phyloP scores from a whole-genome alignment of 1,140 invertebrate species.

The Lepidurus arcticus region DNA sequence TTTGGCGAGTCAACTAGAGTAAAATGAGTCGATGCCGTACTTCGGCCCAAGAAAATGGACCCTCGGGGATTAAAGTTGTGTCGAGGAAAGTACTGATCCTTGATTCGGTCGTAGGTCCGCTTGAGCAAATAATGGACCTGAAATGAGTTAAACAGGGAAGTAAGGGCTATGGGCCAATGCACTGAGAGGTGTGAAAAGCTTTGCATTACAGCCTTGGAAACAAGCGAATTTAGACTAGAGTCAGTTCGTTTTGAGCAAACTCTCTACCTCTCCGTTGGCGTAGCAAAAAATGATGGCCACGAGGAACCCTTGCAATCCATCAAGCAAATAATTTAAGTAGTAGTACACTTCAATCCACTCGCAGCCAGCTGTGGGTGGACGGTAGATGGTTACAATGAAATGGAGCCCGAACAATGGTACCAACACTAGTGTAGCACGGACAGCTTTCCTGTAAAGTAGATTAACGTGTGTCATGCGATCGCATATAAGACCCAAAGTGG shows the following conservation, averaged over 20 bases:
- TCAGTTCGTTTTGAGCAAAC: conserved; percentile 28
- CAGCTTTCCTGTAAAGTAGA: conserved; percentile 49
- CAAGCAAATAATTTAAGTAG: conserved; percentile 45
- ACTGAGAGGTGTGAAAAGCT: not conserved
- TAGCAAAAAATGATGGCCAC: conserved; percentile 53
- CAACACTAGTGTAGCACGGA: conserved; percentile 53
- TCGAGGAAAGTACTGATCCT: conserved; percentile 35
- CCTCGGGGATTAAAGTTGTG: not conserved
- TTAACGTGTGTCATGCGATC: not conserved
- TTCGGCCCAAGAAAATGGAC: conserved; percentile 32
- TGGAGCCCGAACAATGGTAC: conserved; percentile 57
- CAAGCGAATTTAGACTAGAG: not conserved
- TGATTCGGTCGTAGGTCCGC: conserved; percentile 37
- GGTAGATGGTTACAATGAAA: conserved; percentile 52
- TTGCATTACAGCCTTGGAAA: not conserved
- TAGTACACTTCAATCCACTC: conserved; percentile 44
- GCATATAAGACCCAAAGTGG: not conserved
- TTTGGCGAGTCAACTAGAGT: conserved; percentile 29
- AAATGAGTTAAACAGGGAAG: conserved; percentile 27
- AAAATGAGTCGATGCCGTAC: conserved; percentile 29
- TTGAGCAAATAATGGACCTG: conserved; percentile 39
- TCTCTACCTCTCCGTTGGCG: conserved; percentile 50
- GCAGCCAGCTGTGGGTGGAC: conserved; percentile 43
- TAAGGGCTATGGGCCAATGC: not conserved
- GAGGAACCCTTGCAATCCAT: conserved; percentile 47